Percentiles rank a stretch among this genome's conserved stretches.
phyloP scores from a whole-genome alignment of 2,113 vertebrate genomes.

The Microtus montanus region DNA sequence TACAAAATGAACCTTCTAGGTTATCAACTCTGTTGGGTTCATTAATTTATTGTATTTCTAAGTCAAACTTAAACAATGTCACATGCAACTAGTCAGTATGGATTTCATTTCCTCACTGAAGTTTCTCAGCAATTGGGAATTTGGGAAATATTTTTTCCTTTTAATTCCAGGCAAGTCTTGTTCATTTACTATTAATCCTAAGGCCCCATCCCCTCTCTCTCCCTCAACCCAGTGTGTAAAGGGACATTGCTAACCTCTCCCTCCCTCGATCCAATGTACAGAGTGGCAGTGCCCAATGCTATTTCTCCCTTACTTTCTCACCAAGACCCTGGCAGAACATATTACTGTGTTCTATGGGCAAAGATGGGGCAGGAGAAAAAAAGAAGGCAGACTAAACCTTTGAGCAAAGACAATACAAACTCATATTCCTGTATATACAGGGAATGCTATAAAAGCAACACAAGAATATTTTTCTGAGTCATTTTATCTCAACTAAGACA shows the following conservation, averaged over 20 bases:
- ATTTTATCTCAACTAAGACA: constrained; percentile 51
- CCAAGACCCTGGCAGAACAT: constrained; percentile 23
- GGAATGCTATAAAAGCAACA: constrained; percentile 32
- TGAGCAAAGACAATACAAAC: neutral
- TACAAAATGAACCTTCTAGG: neutral
- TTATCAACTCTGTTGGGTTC: constrained; percentile 23
- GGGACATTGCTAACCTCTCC: neutral
- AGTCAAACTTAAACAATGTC: constrained; percentile 13
- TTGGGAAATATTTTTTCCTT: neutral
- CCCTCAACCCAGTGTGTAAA: neutral
- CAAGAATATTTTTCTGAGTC: constrained; percentile 26
- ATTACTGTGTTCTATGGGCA: neutral
- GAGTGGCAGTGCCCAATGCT: constrained; percentile 13
- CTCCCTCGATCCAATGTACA: neutral
- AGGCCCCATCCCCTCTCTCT: neutral
- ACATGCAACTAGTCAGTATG: neutral
- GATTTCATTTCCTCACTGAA: constrained; percentile 38
- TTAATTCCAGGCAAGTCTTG: neutral
- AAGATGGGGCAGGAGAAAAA: neutral
- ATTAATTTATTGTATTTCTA: constrained; percentile 7
- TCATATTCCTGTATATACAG: constrained; percentile 22
- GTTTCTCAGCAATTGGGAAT: constrained; percentile 16
- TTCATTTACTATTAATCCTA: neutral
- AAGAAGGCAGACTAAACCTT: neutral
- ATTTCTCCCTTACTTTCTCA: constrained; percentile 45